Base-by-base conservation (phyloP, 2,797 vertebrate species). In the Selene dorsalis region DNA sequence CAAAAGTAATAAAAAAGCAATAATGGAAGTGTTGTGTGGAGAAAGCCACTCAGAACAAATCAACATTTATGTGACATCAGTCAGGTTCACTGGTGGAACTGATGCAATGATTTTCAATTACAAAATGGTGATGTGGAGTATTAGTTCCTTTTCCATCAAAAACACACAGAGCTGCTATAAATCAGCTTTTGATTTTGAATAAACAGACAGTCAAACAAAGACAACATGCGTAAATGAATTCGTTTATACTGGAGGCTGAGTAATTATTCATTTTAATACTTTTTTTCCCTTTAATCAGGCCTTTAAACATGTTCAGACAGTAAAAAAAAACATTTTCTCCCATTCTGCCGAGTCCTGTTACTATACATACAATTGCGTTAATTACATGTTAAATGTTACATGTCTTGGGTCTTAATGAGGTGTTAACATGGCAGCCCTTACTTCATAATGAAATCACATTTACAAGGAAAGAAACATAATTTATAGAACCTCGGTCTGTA, bases 1-100 rank as follows among this genome's bases (percentile, higher is more conserved):
- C 83, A 88, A 89, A 93, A 93, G 91, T 93, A 93, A 93, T 93
- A 93, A 91, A 91, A 93, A 89, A 92, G 93, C 89, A 93, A 94
- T 94, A 92, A 92, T 89, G 86, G 84, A 89, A 91, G 91, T 83
- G 89, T 88, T 89, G 88, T 79, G 88, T 67, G 58, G 75, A 79
- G 84, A 88, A 90, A 90, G 88, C 88, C 87, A 89, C 89, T 93
- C 87, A 79, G 88, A 93, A 86, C 89, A 91, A 91, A 92, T 93
- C 91, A 91, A 92, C 91, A 91, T 91, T 92, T 89, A 88, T 90
- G 92, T 89, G 87, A 91, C 87, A 93, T 92, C 89, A 89, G 82
- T 90, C 90, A 86, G 90, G 89, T 90, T 93, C 84, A 77, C 78
- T 50, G 77, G 68, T 78, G 85, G 86, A 90, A 88, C 85, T 63